Conservation (phyloP, 2,113 vertebrate genomes). For the Panurus biarmicus region DNA sequence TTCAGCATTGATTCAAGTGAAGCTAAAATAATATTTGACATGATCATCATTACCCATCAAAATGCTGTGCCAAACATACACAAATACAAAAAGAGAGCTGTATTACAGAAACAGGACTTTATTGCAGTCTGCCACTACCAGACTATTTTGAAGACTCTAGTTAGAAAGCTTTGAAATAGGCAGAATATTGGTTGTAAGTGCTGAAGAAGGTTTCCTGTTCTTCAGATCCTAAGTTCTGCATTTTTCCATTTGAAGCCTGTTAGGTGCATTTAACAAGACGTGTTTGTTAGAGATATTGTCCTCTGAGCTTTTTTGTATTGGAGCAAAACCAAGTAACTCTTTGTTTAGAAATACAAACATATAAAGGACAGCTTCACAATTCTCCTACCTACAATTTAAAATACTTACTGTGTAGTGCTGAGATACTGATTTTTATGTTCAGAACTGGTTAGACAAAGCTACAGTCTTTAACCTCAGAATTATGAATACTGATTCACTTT, state of each 20-base stretch:
- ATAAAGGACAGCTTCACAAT: not conserved
- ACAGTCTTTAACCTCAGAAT: not conserved
- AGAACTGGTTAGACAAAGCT: not conserved
- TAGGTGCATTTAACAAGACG: not conserved
- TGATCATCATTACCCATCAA: not conserved
- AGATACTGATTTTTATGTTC: not conserved
- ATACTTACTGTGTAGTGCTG: not conserved
- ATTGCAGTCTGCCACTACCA: not conserved
- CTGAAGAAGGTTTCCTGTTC: not conserved
- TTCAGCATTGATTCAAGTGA: not conserved
- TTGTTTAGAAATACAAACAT: not conserved
- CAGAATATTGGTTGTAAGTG: not conserved
- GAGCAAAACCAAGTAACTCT: not conserved
- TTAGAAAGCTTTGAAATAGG: not conserved
- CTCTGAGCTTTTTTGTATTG: not conserved
- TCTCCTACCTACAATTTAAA: not conserved
- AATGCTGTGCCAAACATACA: not conserved
- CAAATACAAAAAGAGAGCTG: not conserved
- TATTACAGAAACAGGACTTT: not conserved
- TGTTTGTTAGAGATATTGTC: not conserved
- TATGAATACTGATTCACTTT: not conserved
- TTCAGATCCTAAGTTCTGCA: not conserved
- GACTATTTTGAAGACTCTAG: not conserved
- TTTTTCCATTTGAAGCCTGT: not conserved
- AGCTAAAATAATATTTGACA: not conserved